Conservation (phyloP, 2,888 invertebrate species). For the Tupiocoris notatus region DNA sequence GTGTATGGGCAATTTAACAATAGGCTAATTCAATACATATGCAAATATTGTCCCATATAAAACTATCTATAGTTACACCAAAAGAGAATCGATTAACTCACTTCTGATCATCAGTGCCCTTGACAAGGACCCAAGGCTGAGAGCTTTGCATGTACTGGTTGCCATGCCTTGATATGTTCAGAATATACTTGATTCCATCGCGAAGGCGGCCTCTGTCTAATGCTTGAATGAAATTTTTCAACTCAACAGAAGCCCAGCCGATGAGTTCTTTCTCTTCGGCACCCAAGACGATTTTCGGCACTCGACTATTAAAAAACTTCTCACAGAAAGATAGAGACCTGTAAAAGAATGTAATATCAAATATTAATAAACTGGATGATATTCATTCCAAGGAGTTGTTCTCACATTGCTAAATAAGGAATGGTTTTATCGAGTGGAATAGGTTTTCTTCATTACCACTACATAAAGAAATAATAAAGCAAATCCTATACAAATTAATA, state of each 20-base stretch:
- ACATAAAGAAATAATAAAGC: too few species aligned
- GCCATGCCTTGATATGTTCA: constrained; percentile 85
- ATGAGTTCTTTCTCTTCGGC: constrained; percentile 71
- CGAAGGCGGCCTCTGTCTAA: constrained; percentile 77
- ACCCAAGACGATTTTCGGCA: constrained; percentile 65
- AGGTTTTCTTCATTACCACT: too few species aligned
- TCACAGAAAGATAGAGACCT: constrained; percentile 85
- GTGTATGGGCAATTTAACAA: too few species aligned
- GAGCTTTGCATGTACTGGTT: constrained; percentile 95
- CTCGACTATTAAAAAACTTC: constrained; percentile 71
- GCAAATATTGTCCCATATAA: not conserved
- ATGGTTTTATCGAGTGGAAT: too few species aligned
- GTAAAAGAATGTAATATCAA: too few species aligned
- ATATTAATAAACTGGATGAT: too few species aligned
- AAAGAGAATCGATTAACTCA: too few species aligned
- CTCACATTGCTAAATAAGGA: too few species aligned
- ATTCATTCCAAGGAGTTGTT: too few species aligned
- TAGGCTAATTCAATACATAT: too few species aligned
- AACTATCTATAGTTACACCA: too few species aligned
- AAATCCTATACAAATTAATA: too few species aligned
- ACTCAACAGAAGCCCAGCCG: constrained; percentile 74
- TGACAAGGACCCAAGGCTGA: constrained; percentile 92
- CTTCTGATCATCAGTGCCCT: constrained; percentile 76
- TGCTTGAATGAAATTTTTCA: constrained; percentile 68
- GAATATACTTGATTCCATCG: constrained; percentile 80